phyloP scores from a whole-genome alignment of 2,113 vertebrate genomes.

The Recurvirostra avosetta region DNA sequence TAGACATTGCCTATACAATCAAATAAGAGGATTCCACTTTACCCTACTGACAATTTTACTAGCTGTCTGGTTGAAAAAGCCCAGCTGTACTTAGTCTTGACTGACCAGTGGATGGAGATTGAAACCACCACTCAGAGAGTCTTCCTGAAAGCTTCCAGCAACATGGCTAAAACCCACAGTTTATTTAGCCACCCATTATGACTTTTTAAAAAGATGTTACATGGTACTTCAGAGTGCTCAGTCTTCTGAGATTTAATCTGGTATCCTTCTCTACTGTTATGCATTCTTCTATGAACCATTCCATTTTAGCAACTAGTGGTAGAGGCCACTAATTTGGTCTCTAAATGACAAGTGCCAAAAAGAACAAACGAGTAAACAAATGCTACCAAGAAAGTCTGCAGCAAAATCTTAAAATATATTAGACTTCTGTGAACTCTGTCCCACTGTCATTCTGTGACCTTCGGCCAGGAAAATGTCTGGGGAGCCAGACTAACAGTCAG shows the following conservation, averaged over 20 bases:
- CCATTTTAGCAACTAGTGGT: not conserved
- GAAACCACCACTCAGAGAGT: not conserved
- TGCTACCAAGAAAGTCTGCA: not conserved
- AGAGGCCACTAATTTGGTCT: not conserved
- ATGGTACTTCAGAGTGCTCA: not conserved
- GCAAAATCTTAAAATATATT: not conserved
- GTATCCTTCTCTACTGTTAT: not conserved
- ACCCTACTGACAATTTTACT: not conserved
- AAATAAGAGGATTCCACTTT: not conserved
- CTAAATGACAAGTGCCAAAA: not conserved
- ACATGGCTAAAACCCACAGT: not conserved
- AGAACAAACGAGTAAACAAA: not conserved
- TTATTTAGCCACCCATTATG: not conserved
- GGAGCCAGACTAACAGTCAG: not conserved
- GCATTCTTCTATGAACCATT: not conserved
- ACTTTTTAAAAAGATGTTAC: not conserved
- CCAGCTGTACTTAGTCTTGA: not conserved
- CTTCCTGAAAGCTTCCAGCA: not conserved
- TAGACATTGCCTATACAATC: fast-evolving
- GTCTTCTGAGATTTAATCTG: not conserved
- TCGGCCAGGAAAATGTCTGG: not conserved
- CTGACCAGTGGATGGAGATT: not conserved
- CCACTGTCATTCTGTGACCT: not conserved
- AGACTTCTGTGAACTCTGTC: not conserved
- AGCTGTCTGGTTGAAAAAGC: not conserved